A percentile compares a stretch with the other conserved stretches of the same genome.
Conservation (phyloP, 2,888 invertebrate species). For the Oegoconia quadripuncta region DNA sequence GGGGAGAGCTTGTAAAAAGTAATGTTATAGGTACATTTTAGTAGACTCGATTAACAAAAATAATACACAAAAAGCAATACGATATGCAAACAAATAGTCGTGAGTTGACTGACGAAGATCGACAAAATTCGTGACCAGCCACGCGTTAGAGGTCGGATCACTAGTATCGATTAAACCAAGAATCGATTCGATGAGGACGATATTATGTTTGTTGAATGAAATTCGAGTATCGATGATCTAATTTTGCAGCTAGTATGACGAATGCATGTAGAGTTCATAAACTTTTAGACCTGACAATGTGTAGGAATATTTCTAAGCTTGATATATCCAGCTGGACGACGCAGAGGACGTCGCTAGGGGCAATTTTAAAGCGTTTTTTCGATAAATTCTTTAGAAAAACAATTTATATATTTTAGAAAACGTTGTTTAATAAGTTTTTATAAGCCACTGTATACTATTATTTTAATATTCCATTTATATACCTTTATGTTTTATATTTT, state of each 20-base stretch:
- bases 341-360: too few species aligned
- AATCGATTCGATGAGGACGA: slow-evolving; percentile 43
- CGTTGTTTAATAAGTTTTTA: too few species aligned
- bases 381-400: too few species aligned
- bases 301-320: too few species aligned
- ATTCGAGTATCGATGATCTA: slow-evolving; percentile 55
- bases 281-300: too few species aligned
- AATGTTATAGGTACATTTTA: slow-evolving; percentile 11
- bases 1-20: too few species aligned
- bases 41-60: neutral
- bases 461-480: too few species aligned
- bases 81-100: slow-evolving; percentile 30
- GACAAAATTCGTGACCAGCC: slow-evolving; percentile 40
- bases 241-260: slow-evolving; percentile 48
- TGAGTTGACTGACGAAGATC: too few species aligned
- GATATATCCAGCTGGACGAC: too few species aligned
- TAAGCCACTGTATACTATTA: too few species aligned
- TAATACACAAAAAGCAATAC: slow-evolving; percentile 23
- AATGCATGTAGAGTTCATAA: slow-evolving; percentile 26
- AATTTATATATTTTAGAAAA: too few species aligned
- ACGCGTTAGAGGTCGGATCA: slow-evolving; percentile 36
- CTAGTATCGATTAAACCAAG: slow-evolving; percentile 48
- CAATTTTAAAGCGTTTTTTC: too few species aligned
- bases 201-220: slow-evolving; percentile 47
- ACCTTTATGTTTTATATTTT: slow-evolving; percentile 5